These are phyloP conservation scores for Calypte anna DNA, from an alignment of 2,113 vertebrate species.

Conservation along the genomic window DNA sequence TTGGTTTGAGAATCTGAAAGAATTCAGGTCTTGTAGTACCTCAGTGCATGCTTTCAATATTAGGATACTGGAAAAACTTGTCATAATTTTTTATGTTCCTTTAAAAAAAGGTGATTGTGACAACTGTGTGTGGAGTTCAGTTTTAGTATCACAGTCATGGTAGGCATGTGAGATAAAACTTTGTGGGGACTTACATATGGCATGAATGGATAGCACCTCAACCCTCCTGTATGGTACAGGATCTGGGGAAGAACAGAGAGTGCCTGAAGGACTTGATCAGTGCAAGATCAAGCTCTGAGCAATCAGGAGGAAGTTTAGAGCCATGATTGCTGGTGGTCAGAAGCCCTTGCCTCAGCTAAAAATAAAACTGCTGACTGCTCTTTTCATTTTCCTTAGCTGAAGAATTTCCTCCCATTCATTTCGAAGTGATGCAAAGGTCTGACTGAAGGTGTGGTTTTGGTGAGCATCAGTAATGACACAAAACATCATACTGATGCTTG, in stretches of 20 bases:
- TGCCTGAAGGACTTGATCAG: background rate
- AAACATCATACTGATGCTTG: background rate
- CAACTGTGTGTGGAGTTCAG: background rate
- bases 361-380: background rate
- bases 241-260: background rate
- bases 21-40: background rate
- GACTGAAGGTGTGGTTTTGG: background rate
- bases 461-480: background rate
- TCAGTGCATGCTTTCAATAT: background rate
- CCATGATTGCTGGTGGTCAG: background rate
- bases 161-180: background rate
- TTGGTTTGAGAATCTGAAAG: background rate
- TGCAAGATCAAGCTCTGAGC: background rate
- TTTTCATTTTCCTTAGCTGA: background rate
- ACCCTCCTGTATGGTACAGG: background rate
- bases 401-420: background rate
- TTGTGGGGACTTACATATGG: background rate
- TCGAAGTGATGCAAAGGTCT: background rate
- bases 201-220: background rate
- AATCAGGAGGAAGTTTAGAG: background rate
- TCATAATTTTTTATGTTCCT: background rate
- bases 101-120: background rate
- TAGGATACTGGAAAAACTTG: background rate
- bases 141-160: background rate
- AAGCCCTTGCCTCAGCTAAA: background rate